Conservation (phyloP, 2,113 vertebrate species). For the Tetrao urogallus region DNA sequence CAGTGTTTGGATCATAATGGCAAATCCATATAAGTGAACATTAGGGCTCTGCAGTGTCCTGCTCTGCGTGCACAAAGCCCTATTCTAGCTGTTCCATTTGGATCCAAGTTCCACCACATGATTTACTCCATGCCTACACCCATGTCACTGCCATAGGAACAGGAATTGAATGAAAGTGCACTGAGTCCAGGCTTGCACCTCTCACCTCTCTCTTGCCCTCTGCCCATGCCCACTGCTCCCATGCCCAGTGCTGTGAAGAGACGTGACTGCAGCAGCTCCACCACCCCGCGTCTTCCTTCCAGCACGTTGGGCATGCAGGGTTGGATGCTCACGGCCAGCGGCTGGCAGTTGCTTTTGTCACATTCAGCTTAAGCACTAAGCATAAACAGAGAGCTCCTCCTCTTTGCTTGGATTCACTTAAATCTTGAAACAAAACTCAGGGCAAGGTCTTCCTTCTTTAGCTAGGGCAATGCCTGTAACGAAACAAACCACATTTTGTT, state of each 20-base stretch:
- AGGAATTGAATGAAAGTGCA: not conserved
- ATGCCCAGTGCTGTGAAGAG: accelerated
- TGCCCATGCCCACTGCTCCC: accelerated
- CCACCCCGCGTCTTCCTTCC: not conserved
- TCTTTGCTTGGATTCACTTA: slow-evolving; percentile 61
- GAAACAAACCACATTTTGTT: slow-evolving; percentile 72
- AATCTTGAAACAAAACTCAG: slow-evolving; percentile 58
- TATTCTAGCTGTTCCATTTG: not conserved
- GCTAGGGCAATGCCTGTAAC: slow-evolving; percentile 40
- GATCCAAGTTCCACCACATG: not conserved
- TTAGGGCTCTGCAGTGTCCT: not conserved
- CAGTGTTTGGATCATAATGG: not conserved
- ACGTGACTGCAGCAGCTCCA: not conserved
- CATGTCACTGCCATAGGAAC: not conserved
- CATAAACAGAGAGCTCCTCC: not conserved
- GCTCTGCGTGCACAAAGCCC: not conserved
- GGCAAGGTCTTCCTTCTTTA: slow-evolving; percentile 63
- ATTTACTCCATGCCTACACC: not conserved
- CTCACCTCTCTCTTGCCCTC: not conserved
- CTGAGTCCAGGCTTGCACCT: not conserved
- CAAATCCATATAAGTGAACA: slow-evolving; percentile 11
- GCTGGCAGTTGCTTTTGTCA: not conserved
- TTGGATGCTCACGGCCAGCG: not conserved
- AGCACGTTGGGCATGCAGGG: not conserved
- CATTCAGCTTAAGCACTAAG: not conserved